These are phyloP conservation scores for Cacoxenus indagator DNA, from an alignment of 2,888 invertebrate genomes.

Conservation along the genomic window DNA sequence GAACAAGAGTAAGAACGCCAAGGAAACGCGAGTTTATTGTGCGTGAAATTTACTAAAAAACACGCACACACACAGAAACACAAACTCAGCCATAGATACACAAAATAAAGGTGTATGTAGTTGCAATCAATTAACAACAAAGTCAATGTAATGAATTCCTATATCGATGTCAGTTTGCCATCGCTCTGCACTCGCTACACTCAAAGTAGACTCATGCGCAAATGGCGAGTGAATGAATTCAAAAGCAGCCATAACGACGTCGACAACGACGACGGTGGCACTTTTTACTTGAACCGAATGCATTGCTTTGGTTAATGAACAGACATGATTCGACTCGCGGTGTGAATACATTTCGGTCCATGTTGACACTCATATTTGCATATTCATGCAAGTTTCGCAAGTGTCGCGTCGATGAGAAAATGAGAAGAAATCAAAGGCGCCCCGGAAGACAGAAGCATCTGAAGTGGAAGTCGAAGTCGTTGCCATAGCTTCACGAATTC, in stretches of 20 bases:
- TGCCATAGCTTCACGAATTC: not conserved
- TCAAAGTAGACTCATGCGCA: not conserved
- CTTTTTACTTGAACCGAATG: not conserved
- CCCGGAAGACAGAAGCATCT: too few species aligned
- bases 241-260: not conserved
- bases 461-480: not conserved
- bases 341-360: not conserved
- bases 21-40: not conserved
- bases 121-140: conserved; percentile 59
- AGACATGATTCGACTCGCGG: not conserved
- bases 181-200: not conserved
- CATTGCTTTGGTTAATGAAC: conserved; percentile 20
- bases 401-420: too few species aligned
- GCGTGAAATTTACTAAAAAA: conserved; percentile 20
- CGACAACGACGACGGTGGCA: not conserved
- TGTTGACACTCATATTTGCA: conserved; percentile 52
- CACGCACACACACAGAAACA: not conserved
- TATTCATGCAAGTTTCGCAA: conserved; percentile 50
- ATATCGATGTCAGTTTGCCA: conserved; percentile 43
- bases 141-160: conserved; percentile 42
- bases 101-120: too few species aligned
- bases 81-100: not conserved
- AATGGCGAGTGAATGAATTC: not conserved
- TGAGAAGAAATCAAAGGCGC: not conserved
- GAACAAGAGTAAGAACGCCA: not conserved